Conservation (phyloP, 1,140 invertebrate genomes). For the Globodera ellingtonae region DNA sequence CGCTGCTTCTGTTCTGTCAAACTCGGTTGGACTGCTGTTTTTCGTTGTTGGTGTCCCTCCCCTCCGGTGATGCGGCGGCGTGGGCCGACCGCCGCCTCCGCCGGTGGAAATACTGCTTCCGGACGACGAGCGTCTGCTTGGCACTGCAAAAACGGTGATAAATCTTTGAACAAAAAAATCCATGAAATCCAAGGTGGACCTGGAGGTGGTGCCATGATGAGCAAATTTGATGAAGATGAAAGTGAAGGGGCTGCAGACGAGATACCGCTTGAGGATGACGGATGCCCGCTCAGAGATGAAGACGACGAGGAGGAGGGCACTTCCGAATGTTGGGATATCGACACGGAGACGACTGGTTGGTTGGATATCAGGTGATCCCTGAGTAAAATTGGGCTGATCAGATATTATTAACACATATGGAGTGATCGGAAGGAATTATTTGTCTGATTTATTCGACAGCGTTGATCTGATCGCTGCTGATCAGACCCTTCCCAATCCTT, state of each 20-base stretch:
- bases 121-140: constrained; percentile 7
- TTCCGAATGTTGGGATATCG: not conserved
- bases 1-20: not conserved
- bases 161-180: not conserved
- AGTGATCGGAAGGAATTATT: no score
- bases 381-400: no score
- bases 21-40: not conserved
- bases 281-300: constrained; percentile 15
- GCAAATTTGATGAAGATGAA: constrained; percentile 12
- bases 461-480: not conserved
- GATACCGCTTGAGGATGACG: constrained; percentile 29
- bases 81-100: not conserved
- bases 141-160: not conserved
- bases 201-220: constrained; percentile 13
- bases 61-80: not conserved
- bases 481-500: not conserved
- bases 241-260: constrained; percentile 9
- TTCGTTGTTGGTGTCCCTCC: constrained; percentile 1
- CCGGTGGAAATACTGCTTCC: not conserved
- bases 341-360: not conserved
- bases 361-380: not conserved
- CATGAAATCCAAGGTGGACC: not conserved
- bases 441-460: no score
- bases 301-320: constrained; percentile 19
- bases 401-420: no score